These are phyloP conservation scores for Sycophila sp. DNA, from an alignment of 1,140 invertebrate genomes.

Conservation along the genomic window DNA sequence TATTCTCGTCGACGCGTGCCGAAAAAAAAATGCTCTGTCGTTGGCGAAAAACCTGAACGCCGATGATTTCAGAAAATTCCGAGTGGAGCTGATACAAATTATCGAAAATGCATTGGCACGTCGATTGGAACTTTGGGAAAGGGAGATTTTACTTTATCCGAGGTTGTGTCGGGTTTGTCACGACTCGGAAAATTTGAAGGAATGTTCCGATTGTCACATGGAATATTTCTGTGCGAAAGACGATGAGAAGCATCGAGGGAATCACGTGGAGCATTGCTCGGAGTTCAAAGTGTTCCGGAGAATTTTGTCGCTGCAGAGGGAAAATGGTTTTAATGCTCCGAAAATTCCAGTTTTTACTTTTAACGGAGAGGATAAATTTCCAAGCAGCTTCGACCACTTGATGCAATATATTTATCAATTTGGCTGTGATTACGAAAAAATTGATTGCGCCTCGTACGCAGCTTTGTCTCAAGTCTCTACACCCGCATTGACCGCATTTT, in stretches of 20 bases:
- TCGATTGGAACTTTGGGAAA: slow-evolving; percentile 71
- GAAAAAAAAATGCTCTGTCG: slow-evolving; percentile 55
- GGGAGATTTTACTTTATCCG: slow-evolving; percentile 75
- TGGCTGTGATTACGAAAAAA: slow-evolving; percentile 62
- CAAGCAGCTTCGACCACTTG: slow-evolving; percentile 65
- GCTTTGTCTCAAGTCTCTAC: slow-evolving; percentile 73
- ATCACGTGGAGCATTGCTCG: slow-evolving; percentile 58
- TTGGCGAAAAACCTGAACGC: slow-evolving; percentile 67
- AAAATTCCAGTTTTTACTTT: slow-evolving; percentile 65
- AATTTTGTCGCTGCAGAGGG: slow-evolving; percentile 52
- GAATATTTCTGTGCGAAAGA: slow-evolving; percentile 52
- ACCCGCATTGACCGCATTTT: slow-evolving; percentile 72
- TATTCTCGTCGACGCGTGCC: slow-evolving; percentile 45
- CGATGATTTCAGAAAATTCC: slow-evolving; percentile 70
- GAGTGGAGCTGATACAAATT: slow-evolving; percentile 71
- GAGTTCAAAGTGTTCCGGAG: slow-evolving; percentile 56
- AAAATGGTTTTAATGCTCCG: slow-evolving; percentile 68
- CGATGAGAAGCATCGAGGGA: slow-evolving; percentile 38
- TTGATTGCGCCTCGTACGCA: slow-evolving; percentile 71
- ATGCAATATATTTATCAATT: slow-evolving; percentile 65
- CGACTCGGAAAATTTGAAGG: slow-evolving; percentile 64
- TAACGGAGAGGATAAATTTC: slow-evolving; percentile 50
- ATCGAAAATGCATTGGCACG: slow-evolving; percentile 70
- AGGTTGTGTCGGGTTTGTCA: slow-evolving; percentile 68
- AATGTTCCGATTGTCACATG: slow-evolving; percentile 70